Base-by-base conservation (phyloP, 2,888 invertebrate species). In the Formica aserva region DNA sequence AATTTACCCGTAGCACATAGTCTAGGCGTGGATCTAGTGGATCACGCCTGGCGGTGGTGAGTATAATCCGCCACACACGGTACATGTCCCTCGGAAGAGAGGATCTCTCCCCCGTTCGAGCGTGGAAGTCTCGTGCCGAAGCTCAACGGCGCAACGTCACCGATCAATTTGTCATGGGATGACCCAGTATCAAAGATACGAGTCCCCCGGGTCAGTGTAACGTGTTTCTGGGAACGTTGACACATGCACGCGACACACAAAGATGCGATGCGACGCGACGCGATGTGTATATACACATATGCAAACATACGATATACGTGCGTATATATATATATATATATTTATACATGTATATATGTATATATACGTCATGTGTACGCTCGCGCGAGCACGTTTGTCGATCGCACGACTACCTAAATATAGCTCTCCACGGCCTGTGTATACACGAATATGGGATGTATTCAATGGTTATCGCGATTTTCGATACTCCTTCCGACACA, bases 121-220 rank as follows among this genome's bases (percentile, higher is more conserved):
- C 84, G 35, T 74, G 77, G 76, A 82, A 85, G 84, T 86, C 84
- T 67, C 81, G 67, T 66, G 83, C 52, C 74, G 84, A 86, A 81
- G 86, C 89, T 81, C 83, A 81, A 75, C 66, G 71, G 74, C 71
- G 80, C 69, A 69, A 78, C 66, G 86, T 81, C 91, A 87, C 84
- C 85, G 91, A 90, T 91, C 90, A 91, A 90, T 90, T 90, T 88
- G 90, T 90, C 91, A 90, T 86, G 86, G 88, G 82, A 86, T 90
- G 91, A 91, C 88, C 89, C 82, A 88, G 83, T 89, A 91, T 91
- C 91, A 86, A 90, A 90, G 91, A 90, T 90, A 87, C 88, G 87
- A 86, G 84, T 87, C 90, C 86, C 89, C 52, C 13, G 87, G 89
- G 83, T 82, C 85, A 69, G 45, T 65, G 81, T 65, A 83, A 83